Evolutionary conservation across 1,140 invertebrate genomes (phyloP), one percentile per base, ranked within the genome.

Genomic region (Neodiprion fabricii): DNA sequence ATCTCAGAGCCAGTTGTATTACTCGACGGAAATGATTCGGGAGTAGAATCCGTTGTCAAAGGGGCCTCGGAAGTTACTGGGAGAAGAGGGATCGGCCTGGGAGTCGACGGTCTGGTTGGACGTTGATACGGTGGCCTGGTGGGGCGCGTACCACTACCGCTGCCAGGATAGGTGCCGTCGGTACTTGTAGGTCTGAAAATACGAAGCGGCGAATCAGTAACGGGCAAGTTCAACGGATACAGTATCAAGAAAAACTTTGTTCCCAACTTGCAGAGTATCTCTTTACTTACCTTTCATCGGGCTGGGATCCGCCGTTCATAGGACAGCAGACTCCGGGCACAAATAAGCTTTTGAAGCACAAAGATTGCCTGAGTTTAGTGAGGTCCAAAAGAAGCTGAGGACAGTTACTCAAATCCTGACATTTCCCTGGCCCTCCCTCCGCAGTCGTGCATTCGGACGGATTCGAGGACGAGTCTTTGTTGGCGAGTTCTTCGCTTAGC

Each of bases 261-360:
- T 21, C 17, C 17, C 17, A 21, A 21, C 17, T 21, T 21, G 17
- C 17, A 21, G 17, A 21, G 17, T 21, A 21, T 21, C 0, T 82
- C 79, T 85, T n/a, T 76, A 78, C 76, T 78, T 40, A 79, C 79
- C 21, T 47, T 69, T 78, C 74, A 5, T 72, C 76, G 67, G 49
- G 17, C 74, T 9, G 72, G 48, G 21, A 66, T 53, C 61, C 9
- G 80, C 81, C 2, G 75, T 74, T 76, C 75, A 90, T 77, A 0
- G 96, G 96, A 87, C 96, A 97, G 82, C 96, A 98, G 2, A 97
- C 96, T 17, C 96, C 96, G 2, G 96, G 96, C 3, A 96, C 94
- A 80, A 97, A 96, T 1, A 97, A 88, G 77, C 94, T 95, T 86
- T 97, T 97, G 82, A 98, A 98, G 83, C 96, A 98, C 9, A 98